These are phyloP conservation scores for Ursus arctos DNA, from an alignment of 2,113 vertebrate genomes.

Conservation along the genomic window DNA sequence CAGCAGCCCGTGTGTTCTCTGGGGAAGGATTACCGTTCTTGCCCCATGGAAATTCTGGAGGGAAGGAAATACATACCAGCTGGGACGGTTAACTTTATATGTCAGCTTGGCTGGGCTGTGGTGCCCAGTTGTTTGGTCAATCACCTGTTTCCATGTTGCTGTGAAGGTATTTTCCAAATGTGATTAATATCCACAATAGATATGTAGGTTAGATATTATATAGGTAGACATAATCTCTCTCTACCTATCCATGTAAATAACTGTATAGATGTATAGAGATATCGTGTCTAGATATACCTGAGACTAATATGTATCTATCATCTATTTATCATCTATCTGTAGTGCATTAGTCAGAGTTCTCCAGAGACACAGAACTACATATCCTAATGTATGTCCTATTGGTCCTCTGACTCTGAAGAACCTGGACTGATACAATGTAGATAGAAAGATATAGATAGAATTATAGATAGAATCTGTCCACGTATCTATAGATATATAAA, in stretches of 20 bases:
- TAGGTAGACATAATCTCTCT: not conserved
- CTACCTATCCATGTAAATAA: not conserved
- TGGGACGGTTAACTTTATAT: no score
- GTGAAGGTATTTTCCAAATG: not conserved
- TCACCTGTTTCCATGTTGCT: not conserved
- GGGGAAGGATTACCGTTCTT: not conserved
- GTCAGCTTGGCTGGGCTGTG: not conserved
- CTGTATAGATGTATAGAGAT: not conserved
- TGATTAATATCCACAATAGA: not conserved
- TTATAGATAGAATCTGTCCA: not conserved
- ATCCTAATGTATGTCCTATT: not conserved
- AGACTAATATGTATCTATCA: not conserved
- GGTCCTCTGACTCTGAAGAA: not conserved
- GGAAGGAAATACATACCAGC: not conserved
- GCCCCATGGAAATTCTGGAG: not conserved
- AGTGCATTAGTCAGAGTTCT: not conserved
- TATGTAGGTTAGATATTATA: not conserved
- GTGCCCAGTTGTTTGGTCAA: not conserved
- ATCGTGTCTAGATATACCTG: not conserved
- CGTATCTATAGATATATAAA: not conserved
- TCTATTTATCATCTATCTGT: not conserved
- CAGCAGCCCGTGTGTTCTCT: not conserved
- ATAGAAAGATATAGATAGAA: not conserved
- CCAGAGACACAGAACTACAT: not conserved
- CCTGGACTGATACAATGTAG: not conserved